Evolutionary conservation across 2,113 vertebrate genomes (phyloP), one percentile per base, ranked within the genome.

Genomic region (Sphyrna mokarran): DNA sequence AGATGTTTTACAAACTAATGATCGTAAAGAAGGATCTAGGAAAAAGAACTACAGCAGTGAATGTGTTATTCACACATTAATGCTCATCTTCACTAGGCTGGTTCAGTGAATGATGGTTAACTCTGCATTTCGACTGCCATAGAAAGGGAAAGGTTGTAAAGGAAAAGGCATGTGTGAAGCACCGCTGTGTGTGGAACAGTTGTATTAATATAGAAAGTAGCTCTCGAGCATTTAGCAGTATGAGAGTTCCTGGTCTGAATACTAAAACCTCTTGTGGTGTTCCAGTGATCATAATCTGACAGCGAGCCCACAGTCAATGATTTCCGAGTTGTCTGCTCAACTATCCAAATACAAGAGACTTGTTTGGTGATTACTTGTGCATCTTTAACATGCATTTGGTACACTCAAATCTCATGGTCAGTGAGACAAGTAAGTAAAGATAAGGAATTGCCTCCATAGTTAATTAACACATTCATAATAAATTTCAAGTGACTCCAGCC

Each of bases 1-100:
- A 83, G 78, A 83, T 83, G 78, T 83, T 83, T 83, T 43, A 83
- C 78, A 83, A 83, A 83, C 78, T 83, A 18, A 40, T 83, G 37
- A 23, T 87, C 54, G 43, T 87, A 87, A 26, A 54, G 85, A 29
- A 87, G 48, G 48, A 58, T 87, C 54, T 23, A 16, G 78, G 7
- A 11, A 11, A 11, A 83, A 87, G 23, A 54, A 54, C 43, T 54
- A 23, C 7, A 54, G 3, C 8, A 54, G 20, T 29, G 48, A 87
- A 87, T 48, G 29, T 87, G 48, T 87, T 87, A 26, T 87, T 54
- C 26, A 54, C 85, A 87, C 23, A 9, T 87, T 26, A 87, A 58
- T 87, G 48, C 26, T 10, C 0, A 58, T 14, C 16, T 87, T 48
- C 48, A 54, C 85, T 23, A 87, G 11, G 6, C 26, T 87, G 85